Evolutionary conservation across 2,797 vertebrate genomes (phyloP), one percentile per base, ranked within the genome.

Genomic region (Salmo trutta): DNA sequence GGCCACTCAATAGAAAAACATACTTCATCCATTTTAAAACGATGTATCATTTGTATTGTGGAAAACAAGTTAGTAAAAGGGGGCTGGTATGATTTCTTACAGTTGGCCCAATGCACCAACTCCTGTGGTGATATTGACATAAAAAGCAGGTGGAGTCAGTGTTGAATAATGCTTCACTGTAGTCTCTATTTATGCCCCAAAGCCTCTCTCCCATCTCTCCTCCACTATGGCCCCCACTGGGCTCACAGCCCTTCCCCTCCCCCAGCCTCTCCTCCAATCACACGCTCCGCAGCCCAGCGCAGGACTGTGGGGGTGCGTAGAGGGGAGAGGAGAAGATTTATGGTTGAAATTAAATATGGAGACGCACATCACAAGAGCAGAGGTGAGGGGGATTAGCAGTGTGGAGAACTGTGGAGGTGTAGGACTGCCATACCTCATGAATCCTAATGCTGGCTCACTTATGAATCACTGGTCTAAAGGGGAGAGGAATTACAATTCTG

Each of bases 291-390:
- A 33, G 78, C 72, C 21, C 66, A 68, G 76, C 68, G n/a, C 51
- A 67, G 70, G 65, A 66, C 31, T 51, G 79, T 80, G 36, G 71
- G 64, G 70, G 73, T 17, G 59, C 24, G 17, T 24, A 14, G 59
- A 64, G 71, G 71, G 64, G 74, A 67, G 71, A 78, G 33, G 29
- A 65, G 77, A 81, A 84, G 80, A 84, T 84, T 79, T 79, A 84
- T 82, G 73, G 77, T 47, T 56, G n/a, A 78, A 84, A 79, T 84
- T 81, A 82, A 73, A 80, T 27, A 53, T 56, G 71, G 74, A 78
- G 75, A 82, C 80, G 74, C 78, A 74, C 80, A 77, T 81, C 81
- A 82, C 76, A 72, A 79, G 71, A 75, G 74, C 76, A 85, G 78
- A 79, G 76, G 76, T 77, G 78, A 85, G 33, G 36, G 59, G 21